phyloP scores from a whole-genome alignment of 2,797 vertebrate species.

The Distichodus sexfasciatus region DNA sequence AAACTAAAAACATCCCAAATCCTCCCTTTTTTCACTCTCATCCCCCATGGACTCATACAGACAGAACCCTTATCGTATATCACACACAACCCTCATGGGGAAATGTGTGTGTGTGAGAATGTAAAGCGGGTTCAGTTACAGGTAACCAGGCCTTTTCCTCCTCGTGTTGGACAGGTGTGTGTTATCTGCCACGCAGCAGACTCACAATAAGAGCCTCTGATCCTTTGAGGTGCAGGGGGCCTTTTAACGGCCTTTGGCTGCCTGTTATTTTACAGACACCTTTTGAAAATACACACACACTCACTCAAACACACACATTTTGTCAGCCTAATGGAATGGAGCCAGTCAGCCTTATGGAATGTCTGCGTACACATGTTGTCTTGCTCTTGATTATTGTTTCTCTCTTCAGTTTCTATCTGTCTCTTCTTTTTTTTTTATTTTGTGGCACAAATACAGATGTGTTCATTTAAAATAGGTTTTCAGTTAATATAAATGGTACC shows the following conservation, averaged over 20 bases:
- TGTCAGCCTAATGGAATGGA: slow-evolving; percentile 33
- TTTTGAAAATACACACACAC: slow-evolving; percentile 23
- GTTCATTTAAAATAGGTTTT: no score
- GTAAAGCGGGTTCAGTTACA: slow-evolving; percentile 39
- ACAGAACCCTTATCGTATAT: slow-evolving; percentile 9
- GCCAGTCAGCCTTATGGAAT: slow-evolving; percentile 26
- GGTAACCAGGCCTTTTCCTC: slow-evolving; percentile 6
- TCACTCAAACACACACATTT: slow-evolving; percentile 32
- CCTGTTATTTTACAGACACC: not conserved
- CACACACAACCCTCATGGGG: slow-evolving; percentile 21
- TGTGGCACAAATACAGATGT: no score
- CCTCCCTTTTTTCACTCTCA: not conserved
- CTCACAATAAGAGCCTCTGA: slow-evolving; percentile 12
- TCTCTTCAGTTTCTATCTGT: no score
- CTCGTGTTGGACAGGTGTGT: slow-evolving; percentile 43
- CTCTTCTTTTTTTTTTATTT: no score
- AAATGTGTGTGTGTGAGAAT: slow-evolving; percentile 10
- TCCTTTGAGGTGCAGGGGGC: slow-evolving; percentile 34
- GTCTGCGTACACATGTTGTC: slow-evolving; percentile 59
- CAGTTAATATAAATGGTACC: no score
- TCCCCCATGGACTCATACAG: slow-evolving; percentile 1
- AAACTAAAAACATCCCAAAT: not conserved
- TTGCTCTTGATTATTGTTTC: slow-evolving; percentile 40
- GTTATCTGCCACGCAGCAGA: slow-evolving; percentile 13
- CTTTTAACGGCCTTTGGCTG: slow-evolving; percentile 13